These are phyloP conservation scores for Drosophila gunungcola DNA, from an alignment of 1,140 invertebrate genomes.

Conservation along the genomic window DNA sequence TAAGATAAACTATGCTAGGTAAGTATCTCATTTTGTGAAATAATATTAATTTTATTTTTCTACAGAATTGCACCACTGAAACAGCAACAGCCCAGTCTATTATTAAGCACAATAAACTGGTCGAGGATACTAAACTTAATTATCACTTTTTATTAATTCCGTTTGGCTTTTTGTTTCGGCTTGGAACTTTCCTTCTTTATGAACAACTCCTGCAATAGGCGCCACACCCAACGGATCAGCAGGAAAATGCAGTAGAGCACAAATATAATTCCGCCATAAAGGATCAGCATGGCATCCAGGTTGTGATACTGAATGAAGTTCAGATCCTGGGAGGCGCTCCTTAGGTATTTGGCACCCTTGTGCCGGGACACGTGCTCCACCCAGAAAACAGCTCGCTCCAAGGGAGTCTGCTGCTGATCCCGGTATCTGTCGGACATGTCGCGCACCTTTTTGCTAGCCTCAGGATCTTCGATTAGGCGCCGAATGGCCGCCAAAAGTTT, in stretches of 20 bases:
- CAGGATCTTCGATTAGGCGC: constrained; percentile 50
- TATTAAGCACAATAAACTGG: neutral
- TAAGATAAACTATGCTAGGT: no score
- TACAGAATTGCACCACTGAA: neutral
- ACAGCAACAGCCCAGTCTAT: neutral
- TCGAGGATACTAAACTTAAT: neutral
- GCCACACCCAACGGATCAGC: constrained; percentile 42
- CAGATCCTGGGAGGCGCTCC: constrained; percentile 85
- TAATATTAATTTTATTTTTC: no score
- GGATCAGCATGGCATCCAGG: constrained; percentile 84
- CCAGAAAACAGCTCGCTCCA: constrained; percentile 90
- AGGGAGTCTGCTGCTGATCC: constrained; percentile 87
- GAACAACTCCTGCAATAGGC: constrained; percentile 47
- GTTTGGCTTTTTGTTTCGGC: constrained; percentile 16
- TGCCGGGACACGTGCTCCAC: constrained; percentile 89
- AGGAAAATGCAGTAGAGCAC: constrained; percentile 38
- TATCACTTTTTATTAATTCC: constrained; percentile 12
- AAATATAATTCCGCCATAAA: constrained; percentile 68
- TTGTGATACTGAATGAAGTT: constrained; percentile 87
- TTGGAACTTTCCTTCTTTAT: neutral
- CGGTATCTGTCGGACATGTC: constrained; percentile 87
- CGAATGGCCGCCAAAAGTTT: constrained; percentile 56
- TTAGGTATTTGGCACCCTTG: constrained; percentile 85
- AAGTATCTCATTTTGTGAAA: neutral
- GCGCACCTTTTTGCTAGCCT: constrained; percentile 84